These are phyloP conservation scores for Boloria selene DNA, from an alignment of 2,888 invertebrate genomes.

Conservation along the genomic window DNA sequence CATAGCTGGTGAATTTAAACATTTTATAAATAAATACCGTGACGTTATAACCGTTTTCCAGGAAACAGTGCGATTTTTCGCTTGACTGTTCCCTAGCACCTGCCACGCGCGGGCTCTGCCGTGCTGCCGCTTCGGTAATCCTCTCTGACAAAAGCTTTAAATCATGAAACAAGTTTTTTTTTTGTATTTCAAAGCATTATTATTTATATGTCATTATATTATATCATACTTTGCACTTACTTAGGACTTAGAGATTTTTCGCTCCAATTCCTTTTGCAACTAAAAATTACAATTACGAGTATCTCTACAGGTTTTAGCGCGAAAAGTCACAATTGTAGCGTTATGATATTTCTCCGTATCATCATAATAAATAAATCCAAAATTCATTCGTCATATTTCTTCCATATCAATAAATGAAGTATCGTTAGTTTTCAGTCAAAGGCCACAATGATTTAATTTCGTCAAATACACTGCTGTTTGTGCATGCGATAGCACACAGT, in stretches of 20 bases:
- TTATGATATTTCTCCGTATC: no score
- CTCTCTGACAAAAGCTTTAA: constrained; percentile 42
- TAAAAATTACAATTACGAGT: no score
- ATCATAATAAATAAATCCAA: background rate
- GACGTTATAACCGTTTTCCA: background rate
- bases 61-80: constrained; percentile 58
- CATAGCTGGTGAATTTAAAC: no score
- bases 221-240: no score
- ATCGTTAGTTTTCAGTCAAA: constrained; percentile 46
- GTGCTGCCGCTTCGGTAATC: constrained; percentile 46
- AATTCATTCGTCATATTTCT: background rate
- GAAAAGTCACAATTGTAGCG: no score
- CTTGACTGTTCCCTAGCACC: constrained; percentile 64
- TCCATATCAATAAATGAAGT: constrained; percentile 4
- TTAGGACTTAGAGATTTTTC: no score
- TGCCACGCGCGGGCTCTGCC: constrained; percentile 52
- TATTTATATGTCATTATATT: background rate
- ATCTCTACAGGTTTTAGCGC: no score
- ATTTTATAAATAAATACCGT: background rate
- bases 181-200: background rate
- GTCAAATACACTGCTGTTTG: constrained; percentile 53
- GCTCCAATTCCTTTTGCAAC: no score
- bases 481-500: constrained; percentile 55
- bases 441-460: constrained; percentile 69
- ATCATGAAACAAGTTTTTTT: constrained; percentile 2